Base-by-base conservation (phyloP, 1,140 invertebrate species). In the Drosophila yakuba region DNA sequence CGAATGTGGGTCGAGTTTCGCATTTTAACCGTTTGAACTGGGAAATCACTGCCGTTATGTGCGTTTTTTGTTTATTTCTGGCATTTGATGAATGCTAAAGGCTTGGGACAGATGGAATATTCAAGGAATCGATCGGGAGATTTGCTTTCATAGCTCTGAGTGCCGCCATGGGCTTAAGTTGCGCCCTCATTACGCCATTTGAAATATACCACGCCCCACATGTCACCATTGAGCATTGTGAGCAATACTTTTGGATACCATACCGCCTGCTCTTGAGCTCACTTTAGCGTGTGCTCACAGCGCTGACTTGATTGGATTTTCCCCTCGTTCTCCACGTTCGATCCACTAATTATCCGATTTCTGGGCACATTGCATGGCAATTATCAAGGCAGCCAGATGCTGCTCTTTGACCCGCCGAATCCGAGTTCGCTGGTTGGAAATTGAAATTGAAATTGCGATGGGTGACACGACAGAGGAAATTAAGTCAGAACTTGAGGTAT, bases 181-280 rank as follows among this genome's bases (percentile, higher is more conserved):
- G 44, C 14, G 10, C 57, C 36, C 28, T 15, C 28, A 59, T 64
- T 74, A 56, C 44, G 71, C 38, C 52, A 36, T 51, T 32, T 32
- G 1, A 20, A 20, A 20, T 2, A 32, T 8, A 8, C 23, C 59
- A 74, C 79, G 63, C 81, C 67, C 58, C 56, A 78, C 76, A 54
- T 80, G 76, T 83, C 84, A 80, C 61, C 72, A 51, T 68, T 89
- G 84, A 89, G 83, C 72, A 54, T 68, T 89, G 84, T 84, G 80
- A 76, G 83, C 32, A 32, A 89, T 89, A 80, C 58, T 71, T 57
- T 45, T 20, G 41, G 25, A 35, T 36, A 28, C 15, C 38, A 35
- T 36, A 28, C 23, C 38, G 17, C n/a, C 0, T 17, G 8, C 11
- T 20, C 11, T 48, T 44, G 44, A 45, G 36, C 73, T 76, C 50